Percentiles rank a stretch among this genome's conserved stretches.
Conservation (phyloP, 2,113 vertebrate genomes). For the Lethenteron reissneri region DNA sequence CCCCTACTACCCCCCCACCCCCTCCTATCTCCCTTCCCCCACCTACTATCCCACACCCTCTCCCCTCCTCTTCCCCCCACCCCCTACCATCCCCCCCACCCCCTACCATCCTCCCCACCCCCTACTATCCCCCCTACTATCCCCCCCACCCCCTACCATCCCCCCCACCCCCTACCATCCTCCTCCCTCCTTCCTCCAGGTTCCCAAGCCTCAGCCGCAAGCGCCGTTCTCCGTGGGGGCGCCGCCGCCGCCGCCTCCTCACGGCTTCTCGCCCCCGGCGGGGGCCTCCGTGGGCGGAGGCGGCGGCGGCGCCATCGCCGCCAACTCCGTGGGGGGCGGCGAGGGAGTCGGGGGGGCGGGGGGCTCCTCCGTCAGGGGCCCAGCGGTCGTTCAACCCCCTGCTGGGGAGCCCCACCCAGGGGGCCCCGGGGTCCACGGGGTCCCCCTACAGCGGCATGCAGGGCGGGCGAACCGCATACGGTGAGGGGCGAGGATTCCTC, state of each 20-base stretch:
- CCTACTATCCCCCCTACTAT: conserved; percentile 16
- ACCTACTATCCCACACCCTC: conserved; percentile 9
- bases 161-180: too few species aligned
- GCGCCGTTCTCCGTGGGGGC: conserved; percentile 14
- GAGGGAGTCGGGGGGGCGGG: too few species aligned
- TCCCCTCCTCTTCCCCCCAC: too few species aligned
- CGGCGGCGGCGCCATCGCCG: conserved; percentile 23
- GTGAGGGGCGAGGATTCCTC: too few species aligned
- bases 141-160: too few species aligned
- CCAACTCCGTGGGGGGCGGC: conserved; percentile 12
- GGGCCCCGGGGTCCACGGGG: background rate
- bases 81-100: too few species aligned
- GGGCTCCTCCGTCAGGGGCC: conserved; percentile 22
- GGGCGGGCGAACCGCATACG: too few species aligned
- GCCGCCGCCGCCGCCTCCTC: conserved; percentile 28
- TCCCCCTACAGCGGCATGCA: background rate
- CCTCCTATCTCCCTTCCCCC: conserved; percentile 16
- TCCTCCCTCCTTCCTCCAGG: too few species aligned
- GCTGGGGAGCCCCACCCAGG: conserved; percentile 12
- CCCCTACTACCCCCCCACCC: too few species aligned
- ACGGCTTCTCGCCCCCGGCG: conserved; percentile 23
- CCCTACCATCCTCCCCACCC: conserved; percentile 12
- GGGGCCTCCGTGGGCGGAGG: conserved; percentile 26
- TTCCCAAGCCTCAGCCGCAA: too few species aligned
- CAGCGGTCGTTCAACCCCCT: conserved; percentile 17